Conservation (phyloP, 2,888 invertebrate genomes). For the Linyphia triangularis region DNA sequence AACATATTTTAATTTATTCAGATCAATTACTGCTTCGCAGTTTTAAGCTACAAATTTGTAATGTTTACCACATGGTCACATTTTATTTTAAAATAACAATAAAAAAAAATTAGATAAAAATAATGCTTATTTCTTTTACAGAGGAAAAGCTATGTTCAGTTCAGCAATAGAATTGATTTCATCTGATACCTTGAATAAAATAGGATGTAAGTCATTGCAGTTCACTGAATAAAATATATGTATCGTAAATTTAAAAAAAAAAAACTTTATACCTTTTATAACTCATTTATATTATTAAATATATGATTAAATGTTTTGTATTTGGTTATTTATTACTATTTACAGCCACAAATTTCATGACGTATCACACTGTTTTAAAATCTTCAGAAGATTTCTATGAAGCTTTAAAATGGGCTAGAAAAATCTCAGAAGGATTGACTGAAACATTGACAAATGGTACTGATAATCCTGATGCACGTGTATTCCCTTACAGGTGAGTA, state of each 20-base stretch:
- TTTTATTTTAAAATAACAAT: too few relatives aligned
- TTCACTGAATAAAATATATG: not conserved
- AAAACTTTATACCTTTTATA: too few relatives aligned
- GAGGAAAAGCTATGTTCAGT: conserved; percentile 74
- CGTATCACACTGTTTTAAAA: conserved; percentile 90
- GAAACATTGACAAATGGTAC: conserved; percentile 81
- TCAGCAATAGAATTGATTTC: conserved; percentile 68
- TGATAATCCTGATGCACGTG: conserved; percentile 80
- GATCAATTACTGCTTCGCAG: too few relatives aligned
- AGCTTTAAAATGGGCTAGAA: conserved; percentile 88
- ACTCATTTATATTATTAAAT: too few relatives aligned
- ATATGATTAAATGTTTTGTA: too few relatives aligned
- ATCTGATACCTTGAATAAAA: conserved; percentile 20
- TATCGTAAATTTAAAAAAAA: too few relatives aligned
- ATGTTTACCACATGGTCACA: too few relatives aligned
- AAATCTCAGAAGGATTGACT: conserved; percentile 88
- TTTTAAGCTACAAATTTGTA: too few relatives aligned
- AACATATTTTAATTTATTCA: too few relatives aligned
- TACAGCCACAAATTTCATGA: conserved; percentile 90
- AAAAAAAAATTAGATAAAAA: too few relatives aligned
- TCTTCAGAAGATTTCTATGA: conserved; percentile 90
- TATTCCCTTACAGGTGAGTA: conserved; percentile 90
- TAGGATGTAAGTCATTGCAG: conserved; percentile 67
- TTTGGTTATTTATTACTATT: not conserved
- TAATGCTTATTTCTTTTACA: conserved; percentile 27